These are phyloP conservation scores for Rousettus madagascariensis DNA, from an alignment of 2,797 vertebrate species.

Conservation along the genomic window DNA sequence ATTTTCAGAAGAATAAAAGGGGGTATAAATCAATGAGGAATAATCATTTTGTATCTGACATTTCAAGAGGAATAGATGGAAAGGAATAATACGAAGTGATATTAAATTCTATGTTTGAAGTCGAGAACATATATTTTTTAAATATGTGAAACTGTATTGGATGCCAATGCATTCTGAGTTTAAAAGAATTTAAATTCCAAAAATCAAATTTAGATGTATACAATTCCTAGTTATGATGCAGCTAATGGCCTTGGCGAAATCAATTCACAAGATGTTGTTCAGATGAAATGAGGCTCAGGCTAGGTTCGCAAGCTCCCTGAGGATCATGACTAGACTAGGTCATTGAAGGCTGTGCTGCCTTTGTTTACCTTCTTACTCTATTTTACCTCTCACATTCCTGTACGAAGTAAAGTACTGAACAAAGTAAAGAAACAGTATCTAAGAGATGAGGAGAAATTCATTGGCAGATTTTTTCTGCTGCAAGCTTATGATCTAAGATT, in stretches of 20 bases:
- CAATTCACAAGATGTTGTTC: neutral
- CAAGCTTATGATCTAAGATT: neutral
- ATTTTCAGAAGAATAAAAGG: neutral
- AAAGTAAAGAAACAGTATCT: neutral
- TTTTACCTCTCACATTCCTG: too few species aligned
- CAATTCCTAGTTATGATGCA: neutral
- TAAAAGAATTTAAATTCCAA: neutral
- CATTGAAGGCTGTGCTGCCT: neutral
- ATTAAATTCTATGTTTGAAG: neutral
- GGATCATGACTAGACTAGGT: neutral
- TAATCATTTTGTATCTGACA: neutral
- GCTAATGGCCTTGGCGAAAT: neutral
- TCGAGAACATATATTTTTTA: neutral
- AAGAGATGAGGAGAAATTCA: neutral
- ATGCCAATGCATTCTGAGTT: neutral
- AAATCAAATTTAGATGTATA: neutral
- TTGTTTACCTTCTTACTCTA: neutral
- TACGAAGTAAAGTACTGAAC: neutral
- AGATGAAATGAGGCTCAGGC: neutral
- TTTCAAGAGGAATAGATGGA: neutral
- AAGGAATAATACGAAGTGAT: neutral
- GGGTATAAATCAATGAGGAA: neutral
- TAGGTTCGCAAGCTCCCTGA: neutral
- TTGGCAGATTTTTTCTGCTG: neutral
- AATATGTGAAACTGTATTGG: neutral